A percentile compares a stretch with the other conserved stretches of the same genome.
phyloP scores from a whole-genome alignment of 2,888 invertebrate genomes.

The Drosophila stalkeri region DNA sequence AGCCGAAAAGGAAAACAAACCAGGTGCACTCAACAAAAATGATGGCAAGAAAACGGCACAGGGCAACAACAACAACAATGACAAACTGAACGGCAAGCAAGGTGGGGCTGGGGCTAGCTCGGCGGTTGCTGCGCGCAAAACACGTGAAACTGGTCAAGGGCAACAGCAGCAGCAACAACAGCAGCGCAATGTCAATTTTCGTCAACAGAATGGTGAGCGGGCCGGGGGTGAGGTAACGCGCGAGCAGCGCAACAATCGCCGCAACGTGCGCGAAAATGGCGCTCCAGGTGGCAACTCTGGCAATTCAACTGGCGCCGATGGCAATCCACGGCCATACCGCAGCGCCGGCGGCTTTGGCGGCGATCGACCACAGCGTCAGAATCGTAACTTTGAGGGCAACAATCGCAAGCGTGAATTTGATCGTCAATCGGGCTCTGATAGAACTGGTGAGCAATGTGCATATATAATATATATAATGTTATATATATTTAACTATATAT shows the following conservation, averaged over 20 bases:
- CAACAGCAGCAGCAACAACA: conserved; percentile 68
- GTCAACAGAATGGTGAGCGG: conserved; percentile 81
- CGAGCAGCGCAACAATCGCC: conserved; percentile 88
- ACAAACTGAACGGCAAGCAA: conserved; percentile 72
- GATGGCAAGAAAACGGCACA: conserved; percentile 75
- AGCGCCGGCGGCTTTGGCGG: conserved; percentile 44
- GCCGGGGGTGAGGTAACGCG: conserved; percentile 86
- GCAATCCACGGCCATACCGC: conserved; percentile 68
- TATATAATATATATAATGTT: neutral
- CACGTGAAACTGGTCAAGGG: conserved; percentile 77
- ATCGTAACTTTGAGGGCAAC: conserved; percentile 84
- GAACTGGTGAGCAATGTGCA: conserved; percentile 88
- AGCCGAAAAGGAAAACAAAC: conserved; percentile 85
- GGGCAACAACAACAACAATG: conserved; percentile 34
- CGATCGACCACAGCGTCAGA: conserved; percentile 79
- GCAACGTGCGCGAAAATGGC: conserved; percentile 86
- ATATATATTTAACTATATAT: neutral
- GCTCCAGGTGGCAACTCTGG: conserved; percentile 72
- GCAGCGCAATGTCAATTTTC: conserved; percentile 76
- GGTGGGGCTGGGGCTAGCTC: conserved; percentile 64
- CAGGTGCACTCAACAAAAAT: conserved; percentile 83
- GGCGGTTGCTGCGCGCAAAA: conserved; percentile 62
- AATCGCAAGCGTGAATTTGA: conserved; percentile 95
- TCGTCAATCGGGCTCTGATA: conserved; percentile 97
- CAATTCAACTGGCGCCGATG: conserved; percentile 40